These are phyloP conservation scores for Acronicta leporina DNA, from an alignment of 2,888 invertebrate species.

Conservation along the genomic window DNA sequence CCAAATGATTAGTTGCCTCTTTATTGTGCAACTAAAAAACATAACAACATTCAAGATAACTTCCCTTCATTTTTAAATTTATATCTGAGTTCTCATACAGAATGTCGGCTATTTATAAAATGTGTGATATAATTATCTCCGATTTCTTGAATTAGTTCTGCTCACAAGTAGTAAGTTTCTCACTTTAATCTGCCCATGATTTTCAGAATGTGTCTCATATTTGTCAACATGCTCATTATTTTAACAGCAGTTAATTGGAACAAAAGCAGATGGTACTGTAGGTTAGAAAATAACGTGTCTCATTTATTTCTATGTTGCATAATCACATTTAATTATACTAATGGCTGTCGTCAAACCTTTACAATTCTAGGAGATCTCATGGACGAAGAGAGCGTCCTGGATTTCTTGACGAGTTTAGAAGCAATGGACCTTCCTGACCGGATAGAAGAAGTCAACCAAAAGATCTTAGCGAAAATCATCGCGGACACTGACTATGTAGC, in stretches of 20 bases:
- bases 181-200: conserved; percentile 13
- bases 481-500: conserved; percentile 97
- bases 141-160: conserved; percentile 31
- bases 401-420: conserved; percentile 97
- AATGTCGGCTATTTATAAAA: conserved; percentile 52
- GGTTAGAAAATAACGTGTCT: neutral
- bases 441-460: conserved; percentile 98
- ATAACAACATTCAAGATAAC: conserved; percentile 50
- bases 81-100: conserved; percentile 45
- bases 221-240: conserved; percentile 10
- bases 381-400: conserved; percentile 97
- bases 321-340: conserved; percentile 7
- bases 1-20: conserved; percentile 31
- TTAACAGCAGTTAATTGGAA: conserved; percentile 2
- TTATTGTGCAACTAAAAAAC: conserved; percentile 53
- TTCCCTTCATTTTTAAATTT: conserved; percentile 54
- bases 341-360: conserved; percentile 19
- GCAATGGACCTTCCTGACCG: conserved; percentile 98
- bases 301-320: neutral
- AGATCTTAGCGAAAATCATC: conserved; percentile 96
- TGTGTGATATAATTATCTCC: conserved; percentile 44
- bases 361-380: conserved; percentile 95
- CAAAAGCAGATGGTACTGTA: neutral
- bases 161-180: too few relatives aligned
- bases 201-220: conserved; percentile 9